A percentile compares a stretch with the other conserved stretches of the same genome.
Conservation (phyloP, 2,113 vertebrate species). For the Stictonetta naevosa region DNA sequence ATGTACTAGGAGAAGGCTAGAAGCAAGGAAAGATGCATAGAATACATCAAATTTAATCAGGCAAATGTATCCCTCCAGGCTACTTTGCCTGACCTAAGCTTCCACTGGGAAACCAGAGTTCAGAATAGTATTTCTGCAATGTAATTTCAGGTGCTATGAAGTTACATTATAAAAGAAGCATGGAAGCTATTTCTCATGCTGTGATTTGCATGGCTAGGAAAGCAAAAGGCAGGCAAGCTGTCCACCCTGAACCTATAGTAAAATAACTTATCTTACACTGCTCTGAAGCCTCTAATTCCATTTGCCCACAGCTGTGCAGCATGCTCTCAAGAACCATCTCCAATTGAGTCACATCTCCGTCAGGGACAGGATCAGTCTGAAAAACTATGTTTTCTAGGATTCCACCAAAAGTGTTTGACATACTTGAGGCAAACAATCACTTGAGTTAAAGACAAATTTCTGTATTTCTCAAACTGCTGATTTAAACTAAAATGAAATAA, state of each 20-base stretch:
- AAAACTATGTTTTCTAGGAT: neutral
- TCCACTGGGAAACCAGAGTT: conserved; percentile 29
- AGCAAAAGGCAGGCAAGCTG: neutral
- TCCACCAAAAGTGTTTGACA: neutral
- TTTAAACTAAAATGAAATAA: neutral
- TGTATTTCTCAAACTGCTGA: neutral
- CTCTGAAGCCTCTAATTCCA: neutral
- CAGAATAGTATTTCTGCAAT: conserved; percentile 37
- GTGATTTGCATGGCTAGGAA: conserved; percentile 21
- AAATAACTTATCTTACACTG: neutral
- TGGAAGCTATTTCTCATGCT: neutral
- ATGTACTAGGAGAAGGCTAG: conserved; percentile 1
- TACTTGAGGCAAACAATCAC: neutral
- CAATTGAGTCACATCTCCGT: conserved; percentile 8
- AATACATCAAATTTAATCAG: conserved; percentile 67
- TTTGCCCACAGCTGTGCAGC: neutral
- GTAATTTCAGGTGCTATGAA: conserved; percentile 60
- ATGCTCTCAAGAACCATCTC: neutral
- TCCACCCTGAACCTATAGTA: neutral
- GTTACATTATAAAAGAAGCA: conserved; percentile 17
- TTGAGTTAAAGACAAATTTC: neutral
- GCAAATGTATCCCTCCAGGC: conserved; percentile 52
- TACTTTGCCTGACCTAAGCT: conserved; percentile 41
- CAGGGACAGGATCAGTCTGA: neutral
- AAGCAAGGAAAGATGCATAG: conserved; percentile 32